A percentile compares a stretch with the other conserved stretches of the same genome.
phyloP scores from a whole-genome alignment of 2,888 invertebrate genomes.

The Psococerastis gibbosa region DNA sequence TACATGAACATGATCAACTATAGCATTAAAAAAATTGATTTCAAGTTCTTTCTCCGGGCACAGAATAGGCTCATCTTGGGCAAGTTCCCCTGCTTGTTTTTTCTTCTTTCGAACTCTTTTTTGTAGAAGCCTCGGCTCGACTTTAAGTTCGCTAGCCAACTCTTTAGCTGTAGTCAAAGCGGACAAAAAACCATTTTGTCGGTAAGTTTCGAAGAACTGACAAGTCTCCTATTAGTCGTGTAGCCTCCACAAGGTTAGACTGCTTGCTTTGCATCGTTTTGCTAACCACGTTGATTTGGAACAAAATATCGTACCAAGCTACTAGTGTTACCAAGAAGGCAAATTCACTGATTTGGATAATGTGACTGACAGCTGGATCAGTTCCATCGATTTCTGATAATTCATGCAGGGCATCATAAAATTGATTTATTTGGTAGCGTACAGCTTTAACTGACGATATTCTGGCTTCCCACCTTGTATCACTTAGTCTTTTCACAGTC shows the following conservation, averaged over 20 bases:
- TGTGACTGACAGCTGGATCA: slow-evolving; percentile 18
- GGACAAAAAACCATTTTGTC: not conserved
- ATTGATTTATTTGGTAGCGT: slow-evolving; percentile 20
- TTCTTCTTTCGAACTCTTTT: not conserved
- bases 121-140: not conserved
- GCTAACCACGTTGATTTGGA: slow-evolving; percentile 18
- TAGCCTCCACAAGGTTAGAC: not conserved
- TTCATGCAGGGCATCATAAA: slow-evolving; percentile 21
- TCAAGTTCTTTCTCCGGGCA: not conserved
- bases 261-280: not conserved
- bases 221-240: not conserved
- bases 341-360: slow-evolving; percentile 19
- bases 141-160: not conserved
- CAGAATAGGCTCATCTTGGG: not conserved
- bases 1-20: not conserved
- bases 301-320: slow-evolving; percentile 22
- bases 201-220: not conserved
- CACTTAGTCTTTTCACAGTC: slow-evolving; percentile 20
- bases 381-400: slow-evolving; percentile 16
- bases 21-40: not conserved
- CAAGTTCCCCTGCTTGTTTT: not conserved
- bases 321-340: slow-evolving; percentile 20
- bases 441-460: slow-evolving; percentile 19
- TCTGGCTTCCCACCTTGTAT: slow-evolving; percentile 20
- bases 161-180: not conserved